Conservation (phyloP, 23 tunicate genomes). For the Ascidia mentula region DNA sequence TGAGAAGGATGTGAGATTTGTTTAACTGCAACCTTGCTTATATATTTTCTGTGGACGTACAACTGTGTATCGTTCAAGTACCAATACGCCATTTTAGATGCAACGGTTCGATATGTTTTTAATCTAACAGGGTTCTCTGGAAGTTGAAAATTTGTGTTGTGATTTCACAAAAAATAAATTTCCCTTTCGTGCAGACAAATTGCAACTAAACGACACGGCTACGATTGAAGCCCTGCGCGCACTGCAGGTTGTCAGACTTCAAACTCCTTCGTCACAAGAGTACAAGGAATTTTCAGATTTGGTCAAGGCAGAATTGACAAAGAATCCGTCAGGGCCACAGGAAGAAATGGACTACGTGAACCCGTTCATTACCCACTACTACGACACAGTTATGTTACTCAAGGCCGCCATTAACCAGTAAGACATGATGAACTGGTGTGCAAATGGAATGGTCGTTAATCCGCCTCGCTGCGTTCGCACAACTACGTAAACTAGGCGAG, state of each 20-base stretch:
- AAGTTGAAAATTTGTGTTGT: too few species aligned
- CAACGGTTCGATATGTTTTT: too few species aligned
- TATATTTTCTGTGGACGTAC: too few species aligned
- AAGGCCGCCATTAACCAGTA: conserved; percentile 30
- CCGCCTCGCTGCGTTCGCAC: too few species aligned
- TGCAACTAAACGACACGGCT: not conserved
- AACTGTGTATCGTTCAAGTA: too few species aligned
- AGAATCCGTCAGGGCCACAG: not conserved
- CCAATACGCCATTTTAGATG: too few species aligned
- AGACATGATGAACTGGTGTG: too few species aligned
- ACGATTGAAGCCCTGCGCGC: conserved; percentile 51
- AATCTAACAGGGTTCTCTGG: too few species aligned
- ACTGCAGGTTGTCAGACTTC: conserved; percentile 48
- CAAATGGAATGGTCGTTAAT: too few species aligned
- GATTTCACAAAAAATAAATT: not conserved
- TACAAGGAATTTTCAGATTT: conserved; percentile 42
- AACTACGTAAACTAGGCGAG: too few species aligned
- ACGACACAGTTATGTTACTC: conserved; percentile 44
- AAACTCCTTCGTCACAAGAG: conserved; percentile 39
- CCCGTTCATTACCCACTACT: conserved; percentile 55
- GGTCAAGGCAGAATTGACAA: conserved; percentile 25
- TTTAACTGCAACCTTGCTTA: too few species aligned
- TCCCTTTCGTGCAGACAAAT: not conserved
- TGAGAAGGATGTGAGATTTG: too few species aligned
- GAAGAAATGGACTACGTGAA: conserved; percentile 66